A percentile compares a stretch with the other conserved stretches of the same genome.
Conservation (phyloP, 2,888 invertebrate species). For the Ethmia dodecea region DNA sequence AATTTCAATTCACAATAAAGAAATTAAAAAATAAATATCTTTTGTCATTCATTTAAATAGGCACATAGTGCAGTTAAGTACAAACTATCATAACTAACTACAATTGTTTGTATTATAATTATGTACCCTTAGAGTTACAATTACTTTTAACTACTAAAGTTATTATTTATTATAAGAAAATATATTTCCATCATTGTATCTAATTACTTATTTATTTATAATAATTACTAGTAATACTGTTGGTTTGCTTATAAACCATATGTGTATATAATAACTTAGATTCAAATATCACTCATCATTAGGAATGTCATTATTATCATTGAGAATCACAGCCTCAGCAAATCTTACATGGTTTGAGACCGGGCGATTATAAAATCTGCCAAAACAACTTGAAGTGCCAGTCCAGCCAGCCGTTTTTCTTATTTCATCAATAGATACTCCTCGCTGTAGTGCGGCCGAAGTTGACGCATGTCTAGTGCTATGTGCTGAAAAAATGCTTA, state of each 20-base stretch:
- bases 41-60: no score
- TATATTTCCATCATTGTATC: no score
- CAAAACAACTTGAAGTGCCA: slow-evolving; percentile 2
- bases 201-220: background rate
- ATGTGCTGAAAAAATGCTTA: slow-evolving; percentile 4
- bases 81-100: no score
- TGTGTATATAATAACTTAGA: background rate
- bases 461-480: slow-evolving; percentile 10
- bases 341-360: background rate
- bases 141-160: no score
- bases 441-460: slow-evolving; percentile 4
- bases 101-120: no score
- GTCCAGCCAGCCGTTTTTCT: slow-evolving; percentile 10
- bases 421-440: slow-evolving; percentile 9
- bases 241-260: no score
- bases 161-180: no score
- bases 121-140: no score
- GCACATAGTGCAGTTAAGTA: no score
- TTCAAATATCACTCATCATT: background rate
- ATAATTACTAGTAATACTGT: no score
- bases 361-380: slow-evolving; percentile 4
- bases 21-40: background rate
- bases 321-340: background rate
- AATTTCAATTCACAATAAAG: background rate
- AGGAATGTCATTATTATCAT: no score